Evolutionary conservation across 2,113 vertebrate genomes (phyloP), one percentile per base, ranked within the genome.

Genomic region (Tinamus guttatus): DNA sequence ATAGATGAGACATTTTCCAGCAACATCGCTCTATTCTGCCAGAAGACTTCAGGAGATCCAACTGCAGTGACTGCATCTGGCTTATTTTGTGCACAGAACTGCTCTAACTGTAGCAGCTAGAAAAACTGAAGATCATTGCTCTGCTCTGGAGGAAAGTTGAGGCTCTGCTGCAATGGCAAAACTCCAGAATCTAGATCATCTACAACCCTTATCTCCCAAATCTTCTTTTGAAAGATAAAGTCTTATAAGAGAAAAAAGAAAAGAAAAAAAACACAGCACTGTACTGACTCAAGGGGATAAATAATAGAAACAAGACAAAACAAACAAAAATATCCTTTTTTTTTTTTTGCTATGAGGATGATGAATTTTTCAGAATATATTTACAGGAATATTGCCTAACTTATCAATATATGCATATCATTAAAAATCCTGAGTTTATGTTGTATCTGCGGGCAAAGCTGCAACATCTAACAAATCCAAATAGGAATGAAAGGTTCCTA

Each of bases 401-500:
- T 81, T 90, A 71, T 19, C 69, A 43, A 11, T 30, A 62, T 81
- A 86, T 92, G 77, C 68, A 68, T 56, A 81, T 60, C 59, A 62
- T 20, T 36, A 19, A 34, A 62, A 34, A 62, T 59, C 65, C 4
- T 65, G 74, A 90, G 74, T 51, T 77, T 52, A 79, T n/a, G 71
- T 68, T 89, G 78, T 91, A 76, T 87, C 93, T 73, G 74, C 62
- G 65, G 77, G 75, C 47, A 89, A 92, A 65, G 85, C 86, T 85
- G 52, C 70, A 96, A 76, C 84, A 91, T 86, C 65, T 84, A 85
- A 92, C 65, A 93, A 91, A 95, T 90, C 41, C 58, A 20, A 76
- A 78, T 1, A 87, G 51, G 80, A 85, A 86, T 81, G 85, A 91
- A 90, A 93, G 77, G 90, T 60, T 92, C 76, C 81, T 71, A 74